These are phyloP conservation scores for Melitaea athalia DNA, from an alignment of 2,888 invertebrate species.

Conservation along the genomic window DNA sequence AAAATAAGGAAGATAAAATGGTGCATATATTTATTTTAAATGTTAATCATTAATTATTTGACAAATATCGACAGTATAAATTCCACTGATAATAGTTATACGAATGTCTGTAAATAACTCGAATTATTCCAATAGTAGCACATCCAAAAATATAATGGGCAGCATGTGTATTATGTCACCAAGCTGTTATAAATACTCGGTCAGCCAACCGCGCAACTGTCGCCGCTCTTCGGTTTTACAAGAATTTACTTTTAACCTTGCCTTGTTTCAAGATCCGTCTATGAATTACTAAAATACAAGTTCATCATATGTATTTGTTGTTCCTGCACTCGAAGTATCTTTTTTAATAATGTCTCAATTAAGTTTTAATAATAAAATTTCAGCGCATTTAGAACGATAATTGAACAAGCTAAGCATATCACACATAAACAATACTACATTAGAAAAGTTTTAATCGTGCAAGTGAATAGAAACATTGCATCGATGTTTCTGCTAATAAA, in stretches of 20 bases:
- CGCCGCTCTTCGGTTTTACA: slow-evolving; percentile 63
- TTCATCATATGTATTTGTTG: neutral
- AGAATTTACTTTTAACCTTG: slow-evolving; percentile 71
- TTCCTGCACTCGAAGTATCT: neutral
- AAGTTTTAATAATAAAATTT: neutral
- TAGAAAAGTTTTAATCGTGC: no score
- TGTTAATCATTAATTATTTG: neutral
- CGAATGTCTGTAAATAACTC: neutral
- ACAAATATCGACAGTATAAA: neutral
- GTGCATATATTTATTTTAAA: neutral
- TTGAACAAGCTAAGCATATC: no score
- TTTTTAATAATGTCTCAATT: neutral
- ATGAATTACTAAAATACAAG: slow-evolving; percentile 40
- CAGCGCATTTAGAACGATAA: no score
- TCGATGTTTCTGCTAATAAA: no score
- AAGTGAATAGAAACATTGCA: no score
- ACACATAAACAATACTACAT: no score
- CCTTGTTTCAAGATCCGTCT: slow-evolving; percentile 55
- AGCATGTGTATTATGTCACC: slow-evolving; percentile 58
- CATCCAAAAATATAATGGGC: slow-evolving; percentile 58
- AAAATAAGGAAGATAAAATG: no score
- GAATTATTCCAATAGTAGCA: slow-evolving; percentile 37
- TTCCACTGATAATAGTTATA: neutral
- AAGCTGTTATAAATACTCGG: slow-evolving; percentile 66
- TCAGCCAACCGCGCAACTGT: slow-evolving; percentile 60